These are phyloP conservation scores for Cyrtonyx montezumae DNA, from an alignment of 2,113 vertebrate species.

Conservation along the genomic window DNA sequence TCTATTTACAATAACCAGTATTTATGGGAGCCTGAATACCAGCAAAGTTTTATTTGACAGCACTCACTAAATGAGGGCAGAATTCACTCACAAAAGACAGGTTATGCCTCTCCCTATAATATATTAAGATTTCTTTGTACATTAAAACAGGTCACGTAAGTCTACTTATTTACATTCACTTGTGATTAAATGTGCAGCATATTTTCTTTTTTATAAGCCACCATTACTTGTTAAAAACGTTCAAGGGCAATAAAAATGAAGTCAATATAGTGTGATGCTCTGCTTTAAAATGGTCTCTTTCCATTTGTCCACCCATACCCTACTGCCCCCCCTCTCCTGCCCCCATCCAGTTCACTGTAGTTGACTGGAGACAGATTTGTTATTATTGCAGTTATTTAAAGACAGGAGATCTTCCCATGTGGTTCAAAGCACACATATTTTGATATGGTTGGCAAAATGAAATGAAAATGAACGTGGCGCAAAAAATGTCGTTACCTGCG, in stretches of 20 bases:
- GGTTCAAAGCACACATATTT: not conserved
- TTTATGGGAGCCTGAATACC: not conserved
- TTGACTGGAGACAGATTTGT: not conserved
- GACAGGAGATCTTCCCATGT: not conserved
- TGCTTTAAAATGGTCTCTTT: not conserved
- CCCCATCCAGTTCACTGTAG: not conserved
- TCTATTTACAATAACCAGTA: not conserved
- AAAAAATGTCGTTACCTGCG: not conserved
- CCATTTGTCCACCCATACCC: accelerated
- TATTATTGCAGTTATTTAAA: not conserved
- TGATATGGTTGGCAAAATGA: not conserved
- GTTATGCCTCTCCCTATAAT: not conserved
- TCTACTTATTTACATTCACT: not conserved
- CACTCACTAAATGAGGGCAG: not conserved
- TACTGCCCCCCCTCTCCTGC: not conserved
- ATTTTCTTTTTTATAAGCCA: not conserved
- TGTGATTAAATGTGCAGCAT: not conserved
- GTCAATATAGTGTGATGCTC: not conserved
- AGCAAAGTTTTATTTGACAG: not conserved
- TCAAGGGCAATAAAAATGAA: not conserved
- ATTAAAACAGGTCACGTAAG: not conserved
- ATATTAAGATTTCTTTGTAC: not conserved
- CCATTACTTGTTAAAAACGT: conserved; percentile 1
- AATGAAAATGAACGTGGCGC: not conserved
- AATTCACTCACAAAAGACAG: not conserved